Conservation (phyloP, 2,888 invertebrate genomes). For the Halictus ligatus region DNA sequence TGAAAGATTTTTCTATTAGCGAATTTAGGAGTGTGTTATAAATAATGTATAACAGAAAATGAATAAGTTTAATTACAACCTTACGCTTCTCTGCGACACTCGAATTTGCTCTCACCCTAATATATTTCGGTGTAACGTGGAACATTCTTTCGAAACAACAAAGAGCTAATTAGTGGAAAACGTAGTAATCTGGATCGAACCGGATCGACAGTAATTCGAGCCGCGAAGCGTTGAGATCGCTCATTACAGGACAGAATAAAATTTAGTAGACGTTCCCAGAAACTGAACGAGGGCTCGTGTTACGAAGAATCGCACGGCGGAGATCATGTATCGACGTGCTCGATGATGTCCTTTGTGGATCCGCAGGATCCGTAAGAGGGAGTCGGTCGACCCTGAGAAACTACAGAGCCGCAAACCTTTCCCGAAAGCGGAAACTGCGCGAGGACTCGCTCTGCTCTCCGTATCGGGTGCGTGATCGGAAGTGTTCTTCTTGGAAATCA, state of each 20-base stretch:
- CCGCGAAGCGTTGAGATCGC: background rate
- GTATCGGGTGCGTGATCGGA: constrained; percentile 38
- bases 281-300: background rate
- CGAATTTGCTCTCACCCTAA: background rate
- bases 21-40: background rate
- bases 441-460: constrained; percentile 36
- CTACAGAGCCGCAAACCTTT: constrained; percentile 24
- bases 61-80: background rate
- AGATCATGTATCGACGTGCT: background rate
- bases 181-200: background rate
- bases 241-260: background rate
- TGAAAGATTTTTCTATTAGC: background rate
- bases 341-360: constrained; percentile 24
- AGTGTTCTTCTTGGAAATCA: constrained; percentile 50
- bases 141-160: background rate
- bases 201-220: background rate
- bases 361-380: constrained; percentile 36
- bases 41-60: background rate
- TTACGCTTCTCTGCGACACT: background rate
- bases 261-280: background rate
- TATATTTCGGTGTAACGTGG: background rate
- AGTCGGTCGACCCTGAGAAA: constrained; percentile 26
- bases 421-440: constrained; percentile 42
- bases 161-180: background rate
- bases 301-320: background rate